Evolutionary conservation across 2,888 invertebrate genomes (phyloP), one percentile per base, ranked within the genome.

Genomic region (Liodrosophila aerea): DNA sequence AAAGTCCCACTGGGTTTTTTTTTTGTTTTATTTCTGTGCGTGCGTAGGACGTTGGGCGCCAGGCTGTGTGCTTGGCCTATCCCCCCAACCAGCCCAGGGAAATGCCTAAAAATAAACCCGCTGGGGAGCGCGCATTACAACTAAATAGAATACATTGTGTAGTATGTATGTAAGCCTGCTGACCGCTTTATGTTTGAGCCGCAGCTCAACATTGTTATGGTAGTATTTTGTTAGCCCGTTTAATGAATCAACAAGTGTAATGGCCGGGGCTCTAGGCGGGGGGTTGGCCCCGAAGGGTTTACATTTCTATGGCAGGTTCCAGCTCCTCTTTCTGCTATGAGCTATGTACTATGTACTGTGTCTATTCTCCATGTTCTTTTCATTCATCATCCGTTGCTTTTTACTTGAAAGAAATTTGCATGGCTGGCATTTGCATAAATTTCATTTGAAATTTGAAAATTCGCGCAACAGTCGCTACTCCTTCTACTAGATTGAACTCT

Each of bases 181-280:
- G 53, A 53, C 18, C 40, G 29, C 7, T 30, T 47, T 31, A 16
- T 12, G 22, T 31, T 27, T 12, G 29, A 36, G 15, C 18, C 34
- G n/a, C n/a, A 27, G 13, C 43, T n/a, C 9, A 45, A 45, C 59
- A 53, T 59, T 59, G 52, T 50, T 40, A 34, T 43, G 31, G 33
- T 18, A 22, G 2, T 54, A 44, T 36, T 40, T 44, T 52, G 27
- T 44, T 40, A 22, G 41, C 5, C 39, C 16, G 59, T 69, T 53
- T 63, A 73, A 67, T 66, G 76, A 76, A 64, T 70, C 67, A 80
- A 80, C 76, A 73, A 76, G 76, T 75, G 68, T 53, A 46, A 72
- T 37, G 46, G 18, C 39, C 39, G 18, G 18, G 22, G 22, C 5
- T n/a, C 18, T 16, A 16, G 39, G 12, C 29, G n/a, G n/a, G n/a